Percentiles rank a stretch among this genome's conserved stretches.
These are phyloP conservation scores for Pristionchus arcanus DNA, from an alignment of 2,888 invertebrate species.

Conservation along the genomic window DNA sequence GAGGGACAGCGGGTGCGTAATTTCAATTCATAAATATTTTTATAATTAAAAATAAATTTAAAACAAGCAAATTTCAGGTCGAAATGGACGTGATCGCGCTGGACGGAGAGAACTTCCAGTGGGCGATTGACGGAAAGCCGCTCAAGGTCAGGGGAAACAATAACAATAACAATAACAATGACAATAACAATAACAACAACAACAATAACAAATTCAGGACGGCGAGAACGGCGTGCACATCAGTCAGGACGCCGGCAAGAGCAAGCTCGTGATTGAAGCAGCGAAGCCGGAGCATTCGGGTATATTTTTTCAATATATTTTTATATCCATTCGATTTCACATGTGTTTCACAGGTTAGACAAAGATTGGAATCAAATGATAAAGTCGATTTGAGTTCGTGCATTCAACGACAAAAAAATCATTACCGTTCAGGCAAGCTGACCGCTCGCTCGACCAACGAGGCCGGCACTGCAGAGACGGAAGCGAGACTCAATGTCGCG, in stretches of 20 bases:
- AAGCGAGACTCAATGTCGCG: slow-evolving; percentile 86
- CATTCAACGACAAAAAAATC: neutral
- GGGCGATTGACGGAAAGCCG: slow-evolving; percentile 80
- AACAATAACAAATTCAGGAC: slow-evolving; percentile 58
- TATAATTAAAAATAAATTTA: neutral
- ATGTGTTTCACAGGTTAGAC: neutral
- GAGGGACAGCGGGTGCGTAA: slow-evolving; percentile 70
- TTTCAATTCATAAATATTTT: neutral
- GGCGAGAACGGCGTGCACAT: slow-evolving; percentile 72
- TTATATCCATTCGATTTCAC: no score
- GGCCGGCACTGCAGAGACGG: slow-evolving; percentile 88
- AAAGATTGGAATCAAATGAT: no score
- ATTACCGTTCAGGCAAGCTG: slow-evolving; percentile 20
- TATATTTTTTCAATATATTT: no score
- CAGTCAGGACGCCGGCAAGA: slow-evolving; percentile 68
- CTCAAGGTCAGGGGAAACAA: slow-evolving; percentile 58
- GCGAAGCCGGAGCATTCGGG: slow-evolving; percentile 86
- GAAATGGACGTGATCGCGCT: slow-evolving; percentile 73
- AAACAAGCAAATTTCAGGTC: slow-evolving; percentile 1
- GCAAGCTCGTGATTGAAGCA: slow-evolving; percentile 85
- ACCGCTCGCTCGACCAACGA: slow-evolving; percentile 83
- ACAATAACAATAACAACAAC: neutral
- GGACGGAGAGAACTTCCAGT: slow-evolving; percentile 86
- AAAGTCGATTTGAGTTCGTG: neutral
- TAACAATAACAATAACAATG: neutral